phyloP scores from a whole-genome alignment of 2,113 vertebrate species.

The Dasyprocta punctata region DNA sequence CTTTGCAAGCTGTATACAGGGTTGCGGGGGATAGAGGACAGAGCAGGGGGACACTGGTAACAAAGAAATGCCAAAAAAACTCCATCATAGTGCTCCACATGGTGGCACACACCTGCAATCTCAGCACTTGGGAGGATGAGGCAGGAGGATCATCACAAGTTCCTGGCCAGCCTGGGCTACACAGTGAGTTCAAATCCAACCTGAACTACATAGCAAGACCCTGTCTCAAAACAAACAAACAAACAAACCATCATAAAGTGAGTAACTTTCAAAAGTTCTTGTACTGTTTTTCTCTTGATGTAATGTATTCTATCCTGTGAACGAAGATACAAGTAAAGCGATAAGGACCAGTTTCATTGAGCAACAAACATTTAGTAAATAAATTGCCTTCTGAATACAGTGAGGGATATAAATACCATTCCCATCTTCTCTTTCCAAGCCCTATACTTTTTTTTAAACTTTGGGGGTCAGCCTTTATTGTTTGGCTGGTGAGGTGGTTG shows the following conservation, averaged over 20 bases:
- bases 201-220: not conserved
- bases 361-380: slow-evolving; percentile 14
- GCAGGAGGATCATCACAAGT: not conserved
- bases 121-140: not conserved
- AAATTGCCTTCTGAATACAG: not conserved
- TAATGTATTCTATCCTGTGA: not conserved
- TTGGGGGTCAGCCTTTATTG: not conserved
- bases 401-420: not conserved
- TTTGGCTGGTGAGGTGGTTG: not conserved
- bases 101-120: not conserved
- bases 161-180: not conserved
- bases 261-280: not conserved
- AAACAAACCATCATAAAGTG: no score
- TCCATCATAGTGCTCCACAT: not conserved
- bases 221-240: not conserved
- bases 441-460: not conserved
- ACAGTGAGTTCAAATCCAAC: not conserved
- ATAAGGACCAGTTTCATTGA: not conserved
- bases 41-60: not conserved
- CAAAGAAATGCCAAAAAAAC: slow-evolving; percentile 1
- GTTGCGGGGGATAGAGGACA: fast-evolving
- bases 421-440: not conserved
- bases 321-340: not conserved
- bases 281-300: not conserved
- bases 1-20: not conserved